Base-by-base conservation (phyloP, 1,140 invertebrate species). In the Pentalonia nigronervosa region DNA sequence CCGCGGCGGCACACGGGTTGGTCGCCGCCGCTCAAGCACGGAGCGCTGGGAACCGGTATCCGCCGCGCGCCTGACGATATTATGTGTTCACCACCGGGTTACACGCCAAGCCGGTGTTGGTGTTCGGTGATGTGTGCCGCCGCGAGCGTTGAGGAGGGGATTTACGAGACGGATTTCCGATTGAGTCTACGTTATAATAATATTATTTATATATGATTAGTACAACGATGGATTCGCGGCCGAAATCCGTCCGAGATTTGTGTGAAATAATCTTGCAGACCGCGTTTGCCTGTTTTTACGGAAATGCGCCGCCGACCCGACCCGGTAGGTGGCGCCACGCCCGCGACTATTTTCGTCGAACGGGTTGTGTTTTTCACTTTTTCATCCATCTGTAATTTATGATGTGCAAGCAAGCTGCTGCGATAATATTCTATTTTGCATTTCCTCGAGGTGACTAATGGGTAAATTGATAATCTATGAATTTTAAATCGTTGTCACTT, bases 1-100 rank as follows among this genome's bases (percentile, higher is more conserved):
- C 84, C 36, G 41, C 76, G 21, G 17, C 45, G 84, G 17, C 45
- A 41, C n/a, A 53, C 87, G 87, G 87, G 87, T 88, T 88, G 48
- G 48, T 47, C 84, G 50, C 23, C 48, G 47, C 93, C 83, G 41
- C 93, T 93, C 76, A 34, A 81, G 60, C 45, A 41, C 53, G 14
- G 34, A 56, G 50, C 88, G 88, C 88, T 89, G 50, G 34, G n/a
- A 89, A 89, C 88, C 88, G 88, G 50, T 89, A 89, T 89, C 34
- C 34, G 48, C 48, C 34, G 88, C 8, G 8, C 48, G 48, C n/a
- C 21, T 45, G 41, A 21, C 83, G n/a, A 48, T 87, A 21, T n/a
- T 87, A 11, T 30, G 34, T 84, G 83, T 84, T 47, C 23, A 86
- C 87, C 30, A 88, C 87, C 87, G 47, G 3, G 87, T 50, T 67